Evolutionary conservation across 2,797 vertebrate species (phyloP), one percentile per base, ranked within the genome.

Genomic region (Chrosomus eos): DNA sequence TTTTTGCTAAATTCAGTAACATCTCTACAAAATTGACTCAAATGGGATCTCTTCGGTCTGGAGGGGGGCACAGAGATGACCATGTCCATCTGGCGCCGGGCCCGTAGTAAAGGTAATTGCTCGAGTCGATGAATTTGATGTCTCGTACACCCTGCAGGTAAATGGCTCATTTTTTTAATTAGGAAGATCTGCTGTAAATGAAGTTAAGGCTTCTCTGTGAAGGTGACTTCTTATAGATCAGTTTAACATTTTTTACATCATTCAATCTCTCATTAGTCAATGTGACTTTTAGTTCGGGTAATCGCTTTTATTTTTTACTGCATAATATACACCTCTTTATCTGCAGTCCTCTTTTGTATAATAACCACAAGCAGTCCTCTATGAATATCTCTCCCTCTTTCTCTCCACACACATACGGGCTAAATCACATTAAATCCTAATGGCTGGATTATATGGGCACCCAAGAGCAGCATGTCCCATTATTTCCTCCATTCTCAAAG

Each of bases 351-450:
- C 18, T 43, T 58, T 62, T 80, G 77, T 78, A 70, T 78, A 80
- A 83, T 87, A 43, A 85, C 85, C 58, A 76, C 58, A 70, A 31
- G 43, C 26, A 38, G 14, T 26, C 58, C 38, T 58, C 76, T 71
- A 18, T 58, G 36, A 48, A 71, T 43, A 40, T 71, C 75, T 53
- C 40, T 85, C 66, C 85, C 77, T 80, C 64, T 86, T 82, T 53
- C 72, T 73, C 45, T 55, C 60, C 36, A 79, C 28, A 23, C 77
- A 68, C 83, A 53, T 72, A 86, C 88, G 86, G 89, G 87, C 90
- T 91, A 92, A 92, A 93, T 93, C 92, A 89, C 92, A 93, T 94
- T 93, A 93, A 88, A 88, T 90, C 89, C 87, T 93, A 94, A 93
- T 87, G 90, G 93, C 86, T 88, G 88, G 89, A 89, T 93, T 86